Percentiles rank a stretch among this genome's conserved stretches.
phyloP scores from a whole-genome alignment of 2,113 vertebrate genomes.

The Amblyornis subalaris region DNA sequence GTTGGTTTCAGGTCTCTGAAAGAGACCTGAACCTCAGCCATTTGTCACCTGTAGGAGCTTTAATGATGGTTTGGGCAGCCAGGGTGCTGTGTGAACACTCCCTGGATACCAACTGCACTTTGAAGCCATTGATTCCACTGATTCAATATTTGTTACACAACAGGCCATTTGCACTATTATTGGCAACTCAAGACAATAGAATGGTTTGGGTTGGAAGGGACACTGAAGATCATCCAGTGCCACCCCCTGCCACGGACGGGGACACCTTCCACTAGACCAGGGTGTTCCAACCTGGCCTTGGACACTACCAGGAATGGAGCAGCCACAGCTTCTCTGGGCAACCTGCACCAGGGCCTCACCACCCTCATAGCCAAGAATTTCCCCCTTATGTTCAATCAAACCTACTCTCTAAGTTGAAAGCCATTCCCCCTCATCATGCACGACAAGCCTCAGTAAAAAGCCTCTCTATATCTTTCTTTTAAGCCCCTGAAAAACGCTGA shows the following conservation, averaged over 20 bases:
- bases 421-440: background rate
- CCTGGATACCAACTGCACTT: background rate
- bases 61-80: background rate
- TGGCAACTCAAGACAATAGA: background rate
- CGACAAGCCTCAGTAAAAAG: background rate
- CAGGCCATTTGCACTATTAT: rapidly evolving
- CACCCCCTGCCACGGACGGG: rapidly evolving
- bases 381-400: background rate
- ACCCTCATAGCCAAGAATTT: rapidly evolving
- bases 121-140: background rate
- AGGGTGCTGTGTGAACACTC: background rate
- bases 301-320: rapidly evolving
- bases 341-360: rapidly evolving
- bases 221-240: rapidly evolving
- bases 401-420: background rate
- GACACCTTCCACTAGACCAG: rapidly evolving
- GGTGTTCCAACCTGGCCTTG: rapidly evolving
- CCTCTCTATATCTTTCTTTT: background rate
- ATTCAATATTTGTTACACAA: background rate
- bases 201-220: background rate
- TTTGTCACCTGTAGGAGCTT: background rate
- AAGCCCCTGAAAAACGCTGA: background rate
- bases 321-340: background rate
- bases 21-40: background rate
- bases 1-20: background rate